Evolutionary conservation across 2,113 vertebrate genomes (phyloP).

Genomic region (Saguinus imperator): DNA sequence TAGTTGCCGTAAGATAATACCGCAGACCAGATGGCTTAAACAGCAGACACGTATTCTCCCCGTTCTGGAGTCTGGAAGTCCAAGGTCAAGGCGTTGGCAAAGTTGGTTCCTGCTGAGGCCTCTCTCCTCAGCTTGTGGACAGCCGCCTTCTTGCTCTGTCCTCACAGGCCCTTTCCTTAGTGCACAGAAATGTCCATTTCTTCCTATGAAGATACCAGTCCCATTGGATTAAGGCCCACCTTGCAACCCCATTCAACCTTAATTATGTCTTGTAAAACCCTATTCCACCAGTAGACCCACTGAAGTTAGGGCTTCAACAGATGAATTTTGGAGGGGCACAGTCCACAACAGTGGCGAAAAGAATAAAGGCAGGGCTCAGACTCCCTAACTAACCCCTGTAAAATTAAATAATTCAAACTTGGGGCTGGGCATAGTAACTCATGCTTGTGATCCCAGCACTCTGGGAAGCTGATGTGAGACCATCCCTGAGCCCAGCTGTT

Average conservation of each 20-base stretch:
- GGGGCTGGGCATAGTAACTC: not conserved
- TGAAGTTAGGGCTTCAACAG: not conserved
- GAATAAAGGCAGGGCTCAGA: not conserved
- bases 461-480: not conserved
- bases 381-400: not conserved
- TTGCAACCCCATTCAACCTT: not conserved
- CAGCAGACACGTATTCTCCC: not conserved
- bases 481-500: not conserved
- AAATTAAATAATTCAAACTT: not conserved
- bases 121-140: not conserved
- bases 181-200: not conserved
- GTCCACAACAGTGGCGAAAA: not conserved
- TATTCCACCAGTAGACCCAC: not conserved
- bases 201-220: not conserved
- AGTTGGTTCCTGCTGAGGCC: too few relatives aligned
- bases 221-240: too few relatives aligned
- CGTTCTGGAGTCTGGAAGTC: not conserved
- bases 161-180: not conserved
- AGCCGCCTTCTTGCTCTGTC: rapidly evolving
- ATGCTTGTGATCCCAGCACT: not conserved
- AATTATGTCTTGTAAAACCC: not conserved
- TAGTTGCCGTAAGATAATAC: not conserved
- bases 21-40: not conserved
- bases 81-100: not conserved
- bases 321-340: not conserved